These are phyloP conservation scores for Drosophila ustulata DNA, from an alignment of 2,888 invertebrate genomes.

Conservation along the genomic window DNA sequence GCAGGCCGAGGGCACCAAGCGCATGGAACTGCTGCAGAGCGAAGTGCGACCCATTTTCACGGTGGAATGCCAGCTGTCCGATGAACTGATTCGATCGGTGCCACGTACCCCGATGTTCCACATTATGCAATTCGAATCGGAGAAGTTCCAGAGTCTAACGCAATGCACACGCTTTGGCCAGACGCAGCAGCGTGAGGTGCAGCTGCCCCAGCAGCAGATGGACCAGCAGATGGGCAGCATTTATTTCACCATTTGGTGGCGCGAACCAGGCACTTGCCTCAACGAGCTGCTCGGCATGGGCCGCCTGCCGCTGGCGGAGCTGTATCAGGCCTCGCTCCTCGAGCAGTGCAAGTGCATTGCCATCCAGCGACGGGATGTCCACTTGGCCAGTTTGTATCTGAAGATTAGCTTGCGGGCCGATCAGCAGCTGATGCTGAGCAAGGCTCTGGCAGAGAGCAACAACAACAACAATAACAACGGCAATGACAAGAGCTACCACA, in stretches of 20 bases:
- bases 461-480: conserved; percentile 30
- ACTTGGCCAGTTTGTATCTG: conserved; percentile 79
- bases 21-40: conserved; percentile 78
- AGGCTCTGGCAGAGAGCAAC: conserved; percentile 29
- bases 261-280: conserved; percentile 82
- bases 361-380: conserved; percentile 73
- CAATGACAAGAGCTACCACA: conserved; percentile 47
- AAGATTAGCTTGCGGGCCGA: conserved; percentile 72
- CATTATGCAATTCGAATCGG: conserved; percentile 83
- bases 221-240: conserved; percentile 65
- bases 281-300: conserved; percentile 83
- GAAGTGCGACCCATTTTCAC: conserved; percentile 82
- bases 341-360: conserved; percentile 82
- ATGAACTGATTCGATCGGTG: conserved; percentile 74
- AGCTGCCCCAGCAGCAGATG: conserved; percentile 37
- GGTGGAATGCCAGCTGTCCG: conserved; percentile 80
- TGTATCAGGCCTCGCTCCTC: conserved; percentile 76
- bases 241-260: conserved; percentile 82
- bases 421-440: conserved; percentile 36
- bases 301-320: conserved; percentile 68
- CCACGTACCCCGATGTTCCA: conserved; percentile 79
- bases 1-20: conserved; percentile 81
- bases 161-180: conserved; percentile 82
- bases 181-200: conserved; percentile 73
- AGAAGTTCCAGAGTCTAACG: conserved; percentile 82